A percentile compares a stretch with the other conserved stretches of the same genome.
Conservation (phyloP, 53 echinoderm and acorn worm genomes). For the Henricia sp. region DNA sequence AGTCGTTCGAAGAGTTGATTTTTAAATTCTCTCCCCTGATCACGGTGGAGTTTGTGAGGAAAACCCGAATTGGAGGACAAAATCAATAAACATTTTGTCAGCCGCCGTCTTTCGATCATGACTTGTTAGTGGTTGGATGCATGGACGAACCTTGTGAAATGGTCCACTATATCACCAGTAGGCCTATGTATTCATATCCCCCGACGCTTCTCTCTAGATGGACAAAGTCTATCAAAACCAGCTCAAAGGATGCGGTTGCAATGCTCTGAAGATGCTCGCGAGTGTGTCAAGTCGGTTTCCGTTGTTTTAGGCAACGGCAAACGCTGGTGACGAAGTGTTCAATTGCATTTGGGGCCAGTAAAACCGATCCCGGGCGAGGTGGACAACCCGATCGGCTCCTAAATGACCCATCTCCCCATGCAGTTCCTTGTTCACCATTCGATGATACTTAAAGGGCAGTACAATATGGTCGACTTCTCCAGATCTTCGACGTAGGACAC, state of each 20-base stretch:
- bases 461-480: conserved; percentile 22
- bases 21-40: conserved; percentile 65
- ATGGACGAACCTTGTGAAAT: conserved; percentile 47
- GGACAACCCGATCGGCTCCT: conserved; percentile 26
- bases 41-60: conserved; percentile 37
- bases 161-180: conserved; percentile 38
- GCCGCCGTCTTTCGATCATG: conserved; percentile 51
- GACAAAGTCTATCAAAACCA: conserved; percentile 26
- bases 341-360: conserved; percentile 63
- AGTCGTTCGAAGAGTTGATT: conserved; percentile 68
- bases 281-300: neutral
- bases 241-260: conserved; percentile 24
- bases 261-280: conserved; percentile 19
- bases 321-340: conserved; percentile 30
- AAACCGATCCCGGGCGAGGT: conserved; percentile 54
- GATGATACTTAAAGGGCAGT: conserved; percentile 23
- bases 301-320: conserved; percentile 12
- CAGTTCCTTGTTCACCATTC: conserved; percentile 10
- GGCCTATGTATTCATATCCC: conserved; percentile 53
- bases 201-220: conserved; percentile 47
- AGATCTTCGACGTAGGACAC: conserved; percentile 37
- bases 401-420: conserved; percentile 68
- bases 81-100: conserved; percentile 44
- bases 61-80: conserved; percentile 19
- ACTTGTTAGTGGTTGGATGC: conserved; percentile 9